A percentile compares a stretch with the other conserved stretches of the same genome.
Evolutionary conservation across 2,113 vertebrate genomes (phyloP).

Genomic region (Prunella fulvescens): DNA sequence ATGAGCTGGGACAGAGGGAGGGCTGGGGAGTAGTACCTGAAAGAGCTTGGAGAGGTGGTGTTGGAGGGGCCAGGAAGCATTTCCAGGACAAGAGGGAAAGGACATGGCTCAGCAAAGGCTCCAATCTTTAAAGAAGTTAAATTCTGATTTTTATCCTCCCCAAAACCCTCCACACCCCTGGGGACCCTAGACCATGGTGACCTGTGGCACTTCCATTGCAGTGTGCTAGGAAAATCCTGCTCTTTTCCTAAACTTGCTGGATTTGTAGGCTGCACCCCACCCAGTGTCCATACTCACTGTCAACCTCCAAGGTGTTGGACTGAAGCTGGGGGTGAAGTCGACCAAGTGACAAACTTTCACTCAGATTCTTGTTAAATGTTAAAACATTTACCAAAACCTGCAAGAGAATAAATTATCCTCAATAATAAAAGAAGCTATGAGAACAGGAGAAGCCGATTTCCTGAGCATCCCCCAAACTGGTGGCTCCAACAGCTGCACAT

Average conservation of each 20-base stretch:
- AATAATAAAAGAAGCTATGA: neutral
- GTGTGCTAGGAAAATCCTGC: neutral
- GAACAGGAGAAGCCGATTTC: neutral
- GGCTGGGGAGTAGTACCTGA: neutral
- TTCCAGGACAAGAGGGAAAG: neutral
- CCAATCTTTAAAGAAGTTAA: neutral
- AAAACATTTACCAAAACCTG: constrained; percentile 94
- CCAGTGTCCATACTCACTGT: constrained; percentile 81
- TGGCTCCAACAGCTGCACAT: neutral
- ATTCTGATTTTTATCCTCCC: neutral
- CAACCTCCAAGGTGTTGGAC: constrained; percentile 84
- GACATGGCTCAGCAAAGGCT: neutral
- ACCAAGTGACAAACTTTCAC: constrained; percentile 88
- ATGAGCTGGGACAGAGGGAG: neutral
- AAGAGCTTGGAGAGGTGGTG: neutral
- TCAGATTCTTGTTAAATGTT: constrained; percentile 90
- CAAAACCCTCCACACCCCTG: neutral
- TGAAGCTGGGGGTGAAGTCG: constrained; percentile 91
- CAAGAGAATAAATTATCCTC: neutral
- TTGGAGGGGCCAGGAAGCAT: neutral
- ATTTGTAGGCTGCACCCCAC: neutral
- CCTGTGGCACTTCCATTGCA: neutral
- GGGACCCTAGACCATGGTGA: neutral
- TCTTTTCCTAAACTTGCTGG: neutral
- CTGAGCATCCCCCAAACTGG: neutral